Conservation (phyloP, 2,888 invertebrate species). For the Athalia rosae region DNA sequence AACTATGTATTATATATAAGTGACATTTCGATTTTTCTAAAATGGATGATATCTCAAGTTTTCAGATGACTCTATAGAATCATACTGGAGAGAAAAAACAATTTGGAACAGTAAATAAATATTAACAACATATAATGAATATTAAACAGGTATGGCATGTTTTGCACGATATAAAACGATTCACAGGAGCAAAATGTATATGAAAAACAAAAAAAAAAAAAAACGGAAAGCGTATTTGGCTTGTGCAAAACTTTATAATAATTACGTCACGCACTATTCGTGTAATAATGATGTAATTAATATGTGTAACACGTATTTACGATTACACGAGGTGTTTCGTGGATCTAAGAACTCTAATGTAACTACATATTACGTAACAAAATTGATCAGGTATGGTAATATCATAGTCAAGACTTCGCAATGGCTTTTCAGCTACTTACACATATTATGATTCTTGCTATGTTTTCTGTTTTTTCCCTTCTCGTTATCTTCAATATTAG, state of each 20-base stretch:
- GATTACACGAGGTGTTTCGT: no score
- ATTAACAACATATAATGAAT: no score
- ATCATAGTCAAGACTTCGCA: background rate
- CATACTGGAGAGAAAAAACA: no score
- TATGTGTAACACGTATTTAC: background rate
- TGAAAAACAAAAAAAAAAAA: background rate
- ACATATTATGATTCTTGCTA: background rate
- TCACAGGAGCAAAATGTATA: no score
- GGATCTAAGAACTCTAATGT: no score
- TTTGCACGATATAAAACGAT: no score
- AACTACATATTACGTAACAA: background rate
- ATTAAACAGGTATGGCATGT: no score
- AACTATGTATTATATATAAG: conserved; percentile 5
- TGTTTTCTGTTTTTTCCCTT: background rate
- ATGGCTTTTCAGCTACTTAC: conserved; percentile 12
- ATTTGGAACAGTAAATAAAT: no score
- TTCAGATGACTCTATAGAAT: no score
- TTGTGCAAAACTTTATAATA: background rate
- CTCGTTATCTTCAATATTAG: background rate
- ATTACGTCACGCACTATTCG: background rate
- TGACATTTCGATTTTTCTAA: background rate
- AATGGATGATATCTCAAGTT: no score
- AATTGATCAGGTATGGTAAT: conserved; percentile 32
- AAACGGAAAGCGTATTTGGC: conserved; percentile 12
- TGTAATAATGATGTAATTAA: background rate